phyloP scores from a whole-genome alignment of 1,140 invertebrate species.

The Camponotus floridanus region DNA sequence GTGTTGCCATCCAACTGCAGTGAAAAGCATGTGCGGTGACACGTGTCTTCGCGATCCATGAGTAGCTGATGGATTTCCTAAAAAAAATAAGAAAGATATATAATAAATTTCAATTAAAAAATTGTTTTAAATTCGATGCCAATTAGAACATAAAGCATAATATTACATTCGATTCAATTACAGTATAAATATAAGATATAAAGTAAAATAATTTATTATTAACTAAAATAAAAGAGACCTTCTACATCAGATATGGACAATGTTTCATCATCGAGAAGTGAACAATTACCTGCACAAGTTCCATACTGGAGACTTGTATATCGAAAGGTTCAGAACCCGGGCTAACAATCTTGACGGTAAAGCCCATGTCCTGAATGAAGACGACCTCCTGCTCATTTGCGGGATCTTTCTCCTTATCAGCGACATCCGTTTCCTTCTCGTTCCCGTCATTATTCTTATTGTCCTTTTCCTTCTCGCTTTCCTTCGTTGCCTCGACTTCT shows the following conservation, averaged over 20 bases:
- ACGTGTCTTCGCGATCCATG: slow-evolving; percentile 99
- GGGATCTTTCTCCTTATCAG: slow-evolving; percentile 83
- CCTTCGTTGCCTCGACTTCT: slow-evolving; percentile 86
- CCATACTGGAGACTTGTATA: slow-evolving; percentile 98
- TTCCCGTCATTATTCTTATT: slow-evolving; percentile 81
- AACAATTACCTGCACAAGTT: slow-evolving; percentile 93
- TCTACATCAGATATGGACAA: not conserved
- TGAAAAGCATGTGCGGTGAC: slow-evolving; percentile 99
- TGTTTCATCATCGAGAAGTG: not conserved
- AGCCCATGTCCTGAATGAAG: slow-evolving; percentile 97
- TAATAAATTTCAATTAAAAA: not conserved
- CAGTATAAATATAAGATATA: not conserved
- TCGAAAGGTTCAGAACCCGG: slow-evolving; percentile 96
- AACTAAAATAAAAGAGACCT: not conserved
- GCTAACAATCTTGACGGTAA: slow-evolving; percentile 96
- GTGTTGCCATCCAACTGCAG: slow-evolving; percentile 97
- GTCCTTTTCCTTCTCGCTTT: slow-evolving; percentile 84
- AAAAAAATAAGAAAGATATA: not conserved
- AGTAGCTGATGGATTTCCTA: slow-evolving; percentile 98
- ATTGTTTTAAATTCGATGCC: not conserved
- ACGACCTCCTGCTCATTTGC: slow-evolving; percentile 92
- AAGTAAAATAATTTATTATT: slow-evolving; percentile 6
- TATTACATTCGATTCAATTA: no score
- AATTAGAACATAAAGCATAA: not conserved
- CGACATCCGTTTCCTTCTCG: slow-evolving; percentile 76